Evolutionary conservation across 1,140 invertebrate species (phyloP).

Genomic region (Pristionchus pacificus): DNA sequence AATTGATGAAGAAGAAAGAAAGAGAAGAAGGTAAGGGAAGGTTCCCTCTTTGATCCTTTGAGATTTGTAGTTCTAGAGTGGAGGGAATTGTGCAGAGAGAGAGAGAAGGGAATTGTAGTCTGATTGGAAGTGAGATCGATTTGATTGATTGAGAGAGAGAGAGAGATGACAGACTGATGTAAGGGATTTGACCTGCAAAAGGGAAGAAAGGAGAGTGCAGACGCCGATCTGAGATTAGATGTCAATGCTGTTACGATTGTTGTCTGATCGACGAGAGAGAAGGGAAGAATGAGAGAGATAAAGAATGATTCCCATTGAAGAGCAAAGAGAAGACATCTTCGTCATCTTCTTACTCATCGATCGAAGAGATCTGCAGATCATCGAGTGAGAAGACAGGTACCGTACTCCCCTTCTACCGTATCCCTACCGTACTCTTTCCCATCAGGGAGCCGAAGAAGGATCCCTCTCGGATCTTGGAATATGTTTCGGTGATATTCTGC

Average conservation of each 20-base stretch:
- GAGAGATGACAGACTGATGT: no score
- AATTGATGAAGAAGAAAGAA: conserved; percentile 16
- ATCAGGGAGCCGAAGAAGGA: background rate
- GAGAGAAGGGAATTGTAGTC: no score
- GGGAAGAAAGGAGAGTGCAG: no score
- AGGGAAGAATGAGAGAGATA: conserved; percentile 13
- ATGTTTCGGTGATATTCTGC: conserved; percentile 56
- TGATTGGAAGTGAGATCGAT: no score
- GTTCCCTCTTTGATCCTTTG: background rate
- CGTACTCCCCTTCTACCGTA: no score
- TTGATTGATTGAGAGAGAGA: no score
- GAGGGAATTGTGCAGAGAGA: no score
- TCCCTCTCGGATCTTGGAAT: conserved; percentile 48
- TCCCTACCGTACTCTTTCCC: no score
- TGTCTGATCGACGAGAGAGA: conserved; percentile 10
- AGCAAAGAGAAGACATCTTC: background rate
- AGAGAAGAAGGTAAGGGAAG: conserved; percentile 19
- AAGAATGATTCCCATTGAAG: background rate
- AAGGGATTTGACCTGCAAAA: no score
- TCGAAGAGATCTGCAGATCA: conserved; percentile 13
- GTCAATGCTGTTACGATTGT: conserved; percentile 4
- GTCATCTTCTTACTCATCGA: background rate
- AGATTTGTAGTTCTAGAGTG: no score
- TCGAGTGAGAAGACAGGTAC: conserved; percentile 31
- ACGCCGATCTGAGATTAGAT: conserved; percentile 22